Evolutionary conservation across 2,797 vertebrate genomes (phyloP), one percentile per base, ranked within the genome.

Genomic region (Phoebastria nigripes): DNA sequence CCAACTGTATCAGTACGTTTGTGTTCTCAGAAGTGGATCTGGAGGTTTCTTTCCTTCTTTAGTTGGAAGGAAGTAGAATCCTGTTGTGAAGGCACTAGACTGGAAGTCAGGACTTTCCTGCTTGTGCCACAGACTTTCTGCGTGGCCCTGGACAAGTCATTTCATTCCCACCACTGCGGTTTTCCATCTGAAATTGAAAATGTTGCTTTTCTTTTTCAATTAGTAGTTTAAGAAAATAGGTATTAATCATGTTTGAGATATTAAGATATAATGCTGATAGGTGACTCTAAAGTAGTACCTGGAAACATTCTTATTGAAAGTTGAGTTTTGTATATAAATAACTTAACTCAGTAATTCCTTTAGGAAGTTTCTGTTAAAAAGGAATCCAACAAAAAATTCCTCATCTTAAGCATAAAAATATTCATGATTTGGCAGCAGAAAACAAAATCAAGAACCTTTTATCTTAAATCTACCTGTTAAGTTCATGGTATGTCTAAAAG

Each of bases 1-100:
- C 20, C 28, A 25, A 3, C 18, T 72, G 16, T 19, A 51, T 4
- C 0, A 26, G 7, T 69, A 31, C 2, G 1, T n/a, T 67, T 65
- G 5, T 56, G 58, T 29, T 84, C 12, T 37, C 37, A 15, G 29
- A 49, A n/a, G 2, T 35, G 17, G 19, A 49, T 61, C 28, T 82
- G 12, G 3, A 89, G 37, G 9, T 70, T 55, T 66, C 22, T 33
- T 39, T 65, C 21, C 7, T 51, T 33, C 33, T 69, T 58, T 12
- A 33, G 6, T 16, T 82, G 33, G 16, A 54, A 72, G 18, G 58
- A 63, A 51, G 11, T 11, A 58, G 26, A 47, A 41, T 70, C 26
- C 13, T 63, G 15, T 37, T 0, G 3, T 49, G 31, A 47, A 88
- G 39, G 14, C 28, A 51, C 15, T 22, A 26, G 20, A 12, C 17